Conservation (phyloP, 2,797 vertebrate genomes). For the Pangasius sanitwongsei region DNA sequence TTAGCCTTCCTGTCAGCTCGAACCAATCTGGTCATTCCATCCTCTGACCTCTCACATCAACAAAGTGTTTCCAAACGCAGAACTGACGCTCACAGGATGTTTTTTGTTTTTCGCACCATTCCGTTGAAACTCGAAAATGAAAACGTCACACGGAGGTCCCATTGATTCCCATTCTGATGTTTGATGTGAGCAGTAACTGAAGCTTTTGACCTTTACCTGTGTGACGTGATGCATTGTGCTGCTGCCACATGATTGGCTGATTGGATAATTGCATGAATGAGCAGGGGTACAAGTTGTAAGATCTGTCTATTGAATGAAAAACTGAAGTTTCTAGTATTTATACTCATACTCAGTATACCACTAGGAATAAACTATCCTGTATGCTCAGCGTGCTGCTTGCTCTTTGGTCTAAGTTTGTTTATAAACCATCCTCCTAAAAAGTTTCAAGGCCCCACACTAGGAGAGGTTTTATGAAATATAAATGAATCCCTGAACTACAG, state of each 20-base stretch:
- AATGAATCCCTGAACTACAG: slow-evolving; percentile 51
- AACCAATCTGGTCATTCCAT: background rate
- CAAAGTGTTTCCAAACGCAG: background rate
- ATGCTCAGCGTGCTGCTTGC: background rate
- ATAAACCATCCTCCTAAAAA: background rate
- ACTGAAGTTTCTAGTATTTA: background rate
- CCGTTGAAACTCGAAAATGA: too few relatives aligned
- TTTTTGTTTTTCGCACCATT: background rate
- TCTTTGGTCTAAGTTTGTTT: background rate
- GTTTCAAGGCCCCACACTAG: background rate
- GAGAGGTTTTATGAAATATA: slow-evolving; percentile 21
- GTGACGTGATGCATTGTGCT: background rate
- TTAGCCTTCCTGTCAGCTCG: background rate
- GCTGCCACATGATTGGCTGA: background rate
- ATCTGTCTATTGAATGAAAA: background rate
- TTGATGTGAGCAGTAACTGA: background rate
- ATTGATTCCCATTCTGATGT: background rate
- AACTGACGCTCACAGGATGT: background rate
- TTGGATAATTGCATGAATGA: background rate
- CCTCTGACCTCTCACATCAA: background rate
- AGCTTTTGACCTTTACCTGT: background rate
- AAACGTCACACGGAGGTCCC: background rate
- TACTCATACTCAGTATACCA: background rate
- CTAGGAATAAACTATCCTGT: background rate
- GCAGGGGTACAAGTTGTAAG: background rate